Percentiles rank a stretch among this genome's conserved stretches.
Conservation (phyloP, 1,140 invertebrate genomes). For the Proctacanthus coquilletti region DNA sequence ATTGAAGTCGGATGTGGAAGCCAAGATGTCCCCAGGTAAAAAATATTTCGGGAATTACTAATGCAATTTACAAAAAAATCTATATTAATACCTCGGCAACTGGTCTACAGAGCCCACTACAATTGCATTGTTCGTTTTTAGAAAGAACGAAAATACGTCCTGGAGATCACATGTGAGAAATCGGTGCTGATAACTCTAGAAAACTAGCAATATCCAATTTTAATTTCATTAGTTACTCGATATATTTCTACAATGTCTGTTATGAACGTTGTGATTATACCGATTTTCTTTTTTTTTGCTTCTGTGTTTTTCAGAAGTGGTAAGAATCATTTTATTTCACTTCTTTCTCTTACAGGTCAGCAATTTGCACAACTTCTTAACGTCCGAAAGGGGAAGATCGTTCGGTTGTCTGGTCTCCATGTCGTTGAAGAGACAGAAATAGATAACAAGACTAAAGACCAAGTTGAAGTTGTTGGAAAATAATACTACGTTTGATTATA, state of each 20-base stretch:
- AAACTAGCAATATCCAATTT: no score
- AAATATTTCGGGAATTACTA: constrained; percentile 1
- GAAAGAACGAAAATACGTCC: no score
- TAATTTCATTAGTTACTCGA: no score
- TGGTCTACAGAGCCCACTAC: not conserved
- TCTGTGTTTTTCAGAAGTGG: no score
- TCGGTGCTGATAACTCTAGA: no score
- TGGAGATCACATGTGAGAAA: no score
- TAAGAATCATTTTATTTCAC: constrained; percentile 2
- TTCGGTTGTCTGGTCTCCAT: constrained; percentile 21
- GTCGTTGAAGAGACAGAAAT: constrained; percentile 23
- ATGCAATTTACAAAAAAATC: not conserved
- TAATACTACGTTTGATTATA: no score
- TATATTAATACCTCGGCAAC: not conserved
- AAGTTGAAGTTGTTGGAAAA: no score
- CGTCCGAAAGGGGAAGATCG: constrained; percentile 26
- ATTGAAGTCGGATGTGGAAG: constrained; percentile 40
- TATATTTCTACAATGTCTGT: constrained; percentile 1
- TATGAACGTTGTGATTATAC: no score
- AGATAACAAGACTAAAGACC: constrained; percentile 10
- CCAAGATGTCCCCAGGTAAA: constrained; percentile 33
- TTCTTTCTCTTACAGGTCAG: constrained; percentile 17
- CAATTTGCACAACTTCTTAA: constrained; percentile 22
- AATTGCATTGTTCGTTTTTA: no score
- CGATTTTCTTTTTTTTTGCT: no score